Evolutionary conservation across 1,140 invertebrate species (phyloP).

Genomic region (Arion vulgaris): DNA sequence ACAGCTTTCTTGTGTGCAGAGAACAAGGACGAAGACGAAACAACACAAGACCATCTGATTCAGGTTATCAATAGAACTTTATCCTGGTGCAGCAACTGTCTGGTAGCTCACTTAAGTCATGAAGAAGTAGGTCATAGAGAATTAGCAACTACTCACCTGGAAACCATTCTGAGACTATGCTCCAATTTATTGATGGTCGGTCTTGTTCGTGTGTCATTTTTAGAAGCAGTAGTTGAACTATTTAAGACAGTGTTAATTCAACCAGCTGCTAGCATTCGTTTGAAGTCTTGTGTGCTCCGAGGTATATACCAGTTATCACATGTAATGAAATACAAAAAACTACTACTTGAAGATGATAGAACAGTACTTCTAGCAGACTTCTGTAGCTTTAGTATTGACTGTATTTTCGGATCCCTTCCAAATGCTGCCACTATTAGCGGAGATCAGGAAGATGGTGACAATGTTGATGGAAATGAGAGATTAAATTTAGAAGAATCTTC

Average conservation of each 20-base stretch:
- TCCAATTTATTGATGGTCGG: conserved; percentile 12
- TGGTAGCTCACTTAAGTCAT: background rate
- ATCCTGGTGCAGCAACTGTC: background rate
- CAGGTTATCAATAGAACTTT: background rate
- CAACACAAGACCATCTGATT: background rate
- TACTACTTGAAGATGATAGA: background rate
- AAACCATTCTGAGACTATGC: background rate
- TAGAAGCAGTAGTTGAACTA: background rate
- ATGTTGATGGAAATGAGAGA: background rate
- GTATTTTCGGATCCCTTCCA: background rate
- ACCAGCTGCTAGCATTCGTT: background rate
- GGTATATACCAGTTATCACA: background rate
- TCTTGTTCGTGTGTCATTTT: background rate
- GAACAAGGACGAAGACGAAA: background rate
- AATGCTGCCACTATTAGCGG: background rate
- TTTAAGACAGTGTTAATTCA: background rate
- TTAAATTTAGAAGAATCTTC: background rate
- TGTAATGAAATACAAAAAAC: background rate
- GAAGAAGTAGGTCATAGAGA: background rate
- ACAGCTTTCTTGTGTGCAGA: background rate
- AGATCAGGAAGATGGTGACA: background rate
- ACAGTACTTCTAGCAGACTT: background rate
- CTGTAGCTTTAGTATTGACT: background rate
- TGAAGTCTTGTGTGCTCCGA: background rate
- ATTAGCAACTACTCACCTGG: background rate